Base-by-base conservation (phyloP, 2,797 vertebrate species). In the Trematomus bernacchii region DNA sequence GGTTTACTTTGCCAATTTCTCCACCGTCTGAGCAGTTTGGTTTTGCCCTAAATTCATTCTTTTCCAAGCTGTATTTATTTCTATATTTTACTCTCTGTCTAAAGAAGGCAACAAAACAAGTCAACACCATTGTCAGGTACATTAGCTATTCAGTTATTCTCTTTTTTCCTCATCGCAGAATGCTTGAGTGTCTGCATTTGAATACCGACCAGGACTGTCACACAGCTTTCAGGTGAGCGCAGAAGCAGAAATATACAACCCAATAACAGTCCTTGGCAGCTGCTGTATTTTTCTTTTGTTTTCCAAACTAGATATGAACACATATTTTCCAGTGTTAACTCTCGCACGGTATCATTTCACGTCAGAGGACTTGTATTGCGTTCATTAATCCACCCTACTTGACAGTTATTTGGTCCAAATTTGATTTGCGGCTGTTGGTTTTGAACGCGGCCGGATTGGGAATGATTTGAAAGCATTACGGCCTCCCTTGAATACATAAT, bases 141-240 rank as follows among this genome's bases (percentile, higher is more conserved):
- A 93, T 94, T 94, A 94, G 57, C 73, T 93, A 94, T 94, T 94
- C 93, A 94, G 92, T 93, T 94, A 94, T 94, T 94, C 92, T 73
- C 86, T 92, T 89, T 91, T 79, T 78, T 87, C 84, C 66, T 62
- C 63, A 81, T 86, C 48, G 6, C 83, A 84, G 87, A 80, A 91
- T 92, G 91, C 90, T 90, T 89, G 83, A 92, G 90, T 80, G 91
- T 93, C 87, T 90, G 80, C 89, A 93, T 94, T 92, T 91, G 87
- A 93, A 93, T 93, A 92, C 84, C 65, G 89, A 90, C 91, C 90
- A 89, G 82, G 89, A 89, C 93, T 92, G 93, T 93, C 93, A 93
- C 88, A 84, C 84, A 75, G 90, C 89, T 91, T 91, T 92, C 93
- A 93, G 92, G 91, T 92, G 90, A 91, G 91, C 85, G 63, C 75